Evolutionary conservation across 2,797 vertebrate species (phyloP), one percentile per base, ranked within the genome.

Genomic region (Meriones psammophilus): DNA sequence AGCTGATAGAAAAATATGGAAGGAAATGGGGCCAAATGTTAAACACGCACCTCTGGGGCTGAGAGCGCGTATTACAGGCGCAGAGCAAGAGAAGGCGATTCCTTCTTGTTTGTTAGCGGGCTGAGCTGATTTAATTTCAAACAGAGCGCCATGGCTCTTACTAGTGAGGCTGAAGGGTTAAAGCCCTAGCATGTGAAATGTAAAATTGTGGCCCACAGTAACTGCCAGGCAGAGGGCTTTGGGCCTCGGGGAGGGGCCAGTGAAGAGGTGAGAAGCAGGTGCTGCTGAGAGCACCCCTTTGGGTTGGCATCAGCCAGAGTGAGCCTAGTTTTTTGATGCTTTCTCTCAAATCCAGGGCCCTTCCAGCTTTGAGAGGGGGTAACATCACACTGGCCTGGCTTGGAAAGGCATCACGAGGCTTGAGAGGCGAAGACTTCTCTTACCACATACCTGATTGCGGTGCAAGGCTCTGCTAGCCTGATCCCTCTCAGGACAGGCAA

Each of bases 1-100:
- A 96, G 79, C 60, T 26, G 91, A 94, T 89, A 79, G 36, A 66
- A 94, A 97, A 94, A 91, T 71, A 79, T 42, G 4, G 58, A 66
- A 89, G 95, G 86, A 88, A 94, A 69, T 8, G 86, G 50, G 62
- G 30, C 39, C 15, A 93, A 83, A 91, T 56, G 78, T 93, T 94
- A 92, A 91, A 91, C 93, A 84, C 3, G 50, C 2, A 54, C 91
- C 76, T 85, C 50, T 76, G 88, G 81, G 85, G 42, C 74, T 85
- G 81, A 89, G 86, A 74, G 56, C 20, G 14, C 36, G 15, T 64
- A n/a, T 22, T 79, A 62, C 77, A 81, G 80, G 78, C 76, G 42
- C 22, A 94, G 78, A 88, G 68, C 28, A 68, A 15, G 0, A 15
- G 9, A n/a, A 56, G 76, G 17, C 58, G 54, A 56, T 50, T 78